Evolutionary conservation across 2,888 invertebrate genomes (phyloP), one percentile per base, ranked within the genome.

Genomic region (Chalcosyrphus nemorum): DNA sequence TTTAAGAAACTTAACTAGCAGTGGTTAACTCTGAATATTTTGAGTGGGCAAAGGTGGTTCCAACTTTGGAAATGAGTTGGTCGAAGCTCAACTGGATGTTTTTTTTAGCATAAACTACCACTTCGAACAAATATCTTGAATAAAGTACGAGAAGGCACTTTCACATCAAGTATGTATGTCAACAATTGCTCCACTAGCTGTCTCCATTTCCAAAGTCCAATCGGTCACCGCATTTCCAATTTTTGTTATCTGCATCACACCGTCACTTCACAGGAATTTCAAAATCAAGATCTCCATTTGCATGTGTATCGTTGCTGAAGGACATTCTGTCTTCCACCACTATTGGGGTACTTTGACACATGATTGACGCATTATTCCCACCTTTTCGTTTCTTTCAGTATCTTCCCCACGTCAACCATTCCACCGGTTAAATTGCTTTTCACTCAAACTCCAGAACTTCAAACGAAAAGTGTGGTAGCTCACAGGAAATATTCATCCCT

Each of bases 401-500:
- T 56, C 15, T 2, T 2, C 43, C 7, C 45, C 17, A 41, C 57
- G n/a, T n/a, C n/a, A n/a, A 9, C 41, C 56, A 19, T 3, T 19
- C 3, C 24, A 24, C 2, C 35, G 9, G 47, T 2, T 57, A 38
- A 70, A 70, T 70, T 70, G 43, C 29, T 70, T 70, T 70, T 29
- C 13, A 32, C 21, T 45, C 32, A 45, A 68, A 56, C 32, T 56
- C 19, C 35, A 70, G n/a, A 70, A 35, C 24, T 21, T 9, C 35
- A 54, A 38, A 35, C 59, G 7, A 13, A n/a, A 57, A 35, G 24
- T 47, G 27, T 38, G 47, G 17, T 59, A 7, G 21, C n/a, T 45
- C 2, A 11, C 17, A 21, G 4, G n/a, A 32, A 21, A 68, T 32
- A 32, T 32, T 56, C 56, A 45, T 13, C 21, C 32, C 32, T 13